Conservation (phyloP, 2,113 vertebrate genomes). For the Stegastes partitus region DNA sequence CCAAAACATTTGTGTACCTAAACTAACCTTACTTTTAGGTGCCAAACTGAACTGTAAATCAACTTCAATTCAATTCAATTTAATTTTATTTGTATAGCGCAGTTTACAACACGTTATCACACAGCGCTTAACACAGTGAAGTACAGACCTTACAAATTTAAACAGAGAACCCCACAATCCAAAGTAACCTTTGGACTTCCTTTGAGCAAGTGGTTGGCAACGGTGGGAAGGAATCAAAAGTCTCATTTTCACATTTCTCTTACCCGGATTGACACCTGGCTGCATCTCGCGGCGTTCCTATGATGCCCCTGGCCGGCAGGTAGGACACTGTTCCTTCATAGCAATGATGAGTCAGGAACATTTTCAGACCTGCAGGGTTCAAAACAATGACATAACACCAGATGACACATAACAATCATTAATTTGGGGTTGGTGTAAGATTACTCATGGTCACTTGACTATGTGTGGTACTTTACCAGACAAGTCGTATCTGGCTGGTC, state of each 20-base stretch:
- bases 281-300: constrained; percentile 90
- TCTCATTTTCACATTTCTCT: constrained; percentile 55
- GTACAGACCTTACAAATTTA: too few relatives aligned
- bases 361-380: constrained; percentile 90
- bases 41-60: too few relatives aligned
- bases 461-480: constrained; percentile 84
- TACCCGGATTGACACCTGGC: constrained; percentile 90
- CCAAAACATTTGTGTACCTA: too few relatives aligned
- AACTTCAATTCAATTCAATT: too few relatives aligned
- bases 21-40: too few relatives aligned
- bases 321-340: constrained; percentile 94
- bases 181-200: too few relatives aligned
- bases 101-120: too few relatives aligned
- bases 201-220: too few relatives aligned
- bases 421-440: neutral
- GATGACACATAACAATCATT: neutral
- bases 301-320: constrained; percentile 86
- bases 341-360: constrained; percentile 93
- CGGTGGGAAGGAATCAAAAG: too few relatives aligned
- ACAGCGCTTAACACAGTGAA: too few relatives aligned
- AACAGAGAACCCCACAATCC: too few relatives aligned
- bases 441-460: neutral
- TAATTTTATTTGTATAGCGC: too few relatives aligned
- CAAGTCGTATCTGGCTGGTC: constrained; percentile 92
- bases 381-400: neutral